These are phyloP conservation scores for Hycleus cichorii DNA, from an alignment of 1,140 invertebrate genomes.

Conservation along the genomic window DNA sequence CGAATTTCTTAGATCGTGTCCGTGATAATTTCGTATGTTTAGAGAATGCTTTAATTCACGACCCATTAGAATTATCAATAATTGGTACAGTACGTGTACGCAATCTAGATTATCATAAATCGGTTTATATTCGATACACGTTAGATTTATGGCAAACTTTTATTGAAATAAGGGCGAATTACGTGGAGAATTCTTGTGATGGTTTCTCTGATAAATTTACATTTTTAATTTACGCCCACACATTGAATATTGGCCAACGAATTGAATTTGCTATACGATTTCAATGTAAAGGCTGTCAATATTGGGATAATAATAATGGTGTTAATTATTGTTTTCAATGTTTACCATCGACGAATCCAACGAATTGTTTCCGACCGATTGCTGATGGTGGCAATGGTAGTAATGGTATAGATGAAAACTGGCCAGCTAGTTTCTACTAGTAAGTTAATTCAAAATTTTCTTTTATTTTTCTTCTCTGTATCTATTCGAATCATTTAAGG, in stretches of 20 bases:
- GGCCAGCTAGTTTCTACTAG: conserved; percentile 38
- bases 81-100: conserved; percentile 78
- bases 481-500: too few relatives aligned
- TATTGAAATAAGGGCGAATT: conserved; percentile 73
- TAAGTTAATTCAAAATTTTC: conserved; percentile 22
- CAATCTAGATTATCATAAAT: conserved; percentile 88
- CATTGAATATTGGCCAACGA: conserved; percentile 61
- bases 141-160: conserved; percentile 79
- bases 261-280: conserved; percentile 79
- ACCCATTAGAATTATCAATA: conserved; percentile 66
- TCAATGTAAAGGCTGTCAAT: conserved; percentile 71
- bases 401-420: conserved; percentile 13
- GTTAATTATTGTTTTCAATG: conserved; percentile 81
- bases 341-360: conserved; percentile 44
- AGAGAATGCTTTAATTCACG: conserved; percentile 73
- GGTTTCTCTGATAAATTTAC: conserved; percentile 87
- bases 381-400: background rate
- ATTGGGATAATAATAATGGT: conserved; percentile 86
- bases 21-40: conserved; percentile 67
- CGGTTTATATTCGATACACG: conserved; percentile 78
- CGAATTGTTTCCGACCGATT: conserved; percentile 5
- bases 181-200: conserved; percentile 83
- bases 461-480: too few relatives aligned
- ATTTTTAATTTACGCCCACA: conserved; percentile 66
- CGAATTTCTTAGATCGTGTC: conserved; percentile 72